Evolutionary conservation across 2,888 invertebrate genomes (phyloP).

Genomic region (Opisthograptis luteolata): DNA sequence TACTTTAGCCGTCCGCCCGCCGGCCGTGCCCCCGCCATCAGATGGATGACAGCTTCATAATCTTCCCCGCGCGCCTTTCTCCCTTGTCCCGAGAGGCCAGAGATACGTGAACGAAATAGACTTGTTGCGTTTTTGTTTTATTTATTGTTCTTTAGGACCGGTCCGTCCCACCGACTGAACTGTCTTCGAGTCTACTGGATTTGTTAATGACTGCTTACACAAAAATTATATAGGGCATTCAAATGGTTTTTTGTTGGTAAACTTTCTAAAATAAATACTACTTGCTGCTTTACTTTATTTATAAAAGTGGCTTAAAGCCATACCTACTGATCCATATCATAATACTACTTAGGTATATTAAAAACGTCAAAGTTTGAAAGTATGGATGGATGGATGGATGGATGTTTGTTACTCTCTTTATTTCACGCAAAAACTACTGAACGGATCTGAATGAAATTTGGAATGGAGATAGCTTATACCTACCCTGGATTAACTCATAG

Average conservation of each 20-base stretch:
- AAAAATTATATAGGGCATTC: constrained; percentile 27
- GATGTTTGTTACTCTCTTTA: no score
- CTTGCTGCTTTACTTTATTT: not conserved
- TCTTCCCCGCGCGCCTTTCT: constrained; percentile 56
- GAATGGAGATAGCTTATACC: no score
- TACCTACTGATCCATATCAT: not conserved
- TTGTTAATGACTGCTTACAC: constrained; percentile 47
- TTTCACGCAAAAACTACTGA: no score
- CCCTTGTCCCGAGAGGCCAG: constrained; percentile 31
- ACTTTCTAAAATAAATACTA: constrained; percentile 10
- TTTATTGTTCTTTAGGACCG: constrained; percentile 52
- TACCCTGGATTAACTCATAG: no score
- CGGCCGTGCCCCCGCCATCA: constrained; percentile 43
- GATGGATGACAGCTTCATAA: constrained; percentile 77
- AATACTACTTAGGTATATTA: no score
- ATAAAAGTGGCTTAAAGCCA: no score
- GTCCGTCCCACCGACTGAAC: constrained; percentile 57
- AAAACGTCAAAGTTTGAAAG: no score
- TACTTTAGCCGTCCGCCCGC: not conserved
- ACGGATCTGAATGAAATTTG: no score
- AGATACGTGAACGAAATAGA: constrained; percentile 63
- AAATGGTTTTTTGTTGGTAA: constrained; percentile 6
- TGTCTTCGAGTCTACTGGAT: constrained; percentile 54
- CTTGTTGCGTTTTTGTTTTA: constrained; percentile 72
- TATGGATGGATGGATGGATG: no score